Evolutionary conservation across 2,888 invertebrate species (phyloP), one percentile per base, ranked within the genome.

Genomic region (Diarsia rubi): DNA sequence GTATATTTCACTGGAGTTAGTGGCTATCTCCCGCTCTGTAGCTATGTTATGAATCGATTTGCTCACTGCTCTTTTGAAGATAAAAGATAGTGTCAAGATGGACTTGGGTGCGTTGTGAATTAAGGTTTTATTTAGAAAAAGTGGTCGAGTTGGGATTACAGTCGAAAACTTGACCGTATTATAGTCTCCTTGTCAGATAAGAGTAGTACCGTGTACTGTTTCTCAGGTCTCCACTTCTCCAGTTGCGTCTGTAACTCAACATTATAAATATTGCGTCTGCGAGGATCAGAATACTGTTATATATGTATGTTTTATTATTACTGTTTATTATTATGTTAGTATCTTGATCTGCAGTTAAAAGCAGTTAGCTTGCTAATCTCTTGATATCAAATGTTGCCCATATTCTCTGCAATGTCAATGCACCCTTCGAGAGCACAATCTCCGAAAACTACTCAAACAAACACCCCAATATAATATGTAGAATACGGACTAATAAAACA

Each of bases 401-500:
- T 60, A 75, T 59, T 37, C 24, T 27, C 37, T 16, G 31, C 78
- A 65, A 62, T 59, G 52, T 81, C 73, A 79, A 54, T 31, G 79
- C 45, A 68, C 79, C 65, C 65, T 21, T 27, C 31, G 6, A 52
- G 27, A 69, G 19, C 64, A 45, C 67, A 76, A 69, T 81, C 71
- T 74, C 52, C 63, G 66, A 62, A 44, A 64, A 73, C 77, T 65
- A 75, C 75, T 73, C 69, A 75, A 78, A 73, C 76, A 79, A 74
- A 73, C 70, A 68, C 73, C 77, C 86, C 78, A 84, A 87, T 89
- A 87, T 88, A 86, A 90, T 90, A 89, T 89, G 88, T 91, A 91
- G 90, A 90, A 90, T 89, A 89, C 86, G 85, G 83, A 87, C 83
- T 86, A 91, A 92, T 92, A 92, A 91, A 91, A 88, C 87, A 88